Base-by-base conservation (phyloP, 1,140 invertebrate genomes). In the Listronotus bonariensis region DNA sequence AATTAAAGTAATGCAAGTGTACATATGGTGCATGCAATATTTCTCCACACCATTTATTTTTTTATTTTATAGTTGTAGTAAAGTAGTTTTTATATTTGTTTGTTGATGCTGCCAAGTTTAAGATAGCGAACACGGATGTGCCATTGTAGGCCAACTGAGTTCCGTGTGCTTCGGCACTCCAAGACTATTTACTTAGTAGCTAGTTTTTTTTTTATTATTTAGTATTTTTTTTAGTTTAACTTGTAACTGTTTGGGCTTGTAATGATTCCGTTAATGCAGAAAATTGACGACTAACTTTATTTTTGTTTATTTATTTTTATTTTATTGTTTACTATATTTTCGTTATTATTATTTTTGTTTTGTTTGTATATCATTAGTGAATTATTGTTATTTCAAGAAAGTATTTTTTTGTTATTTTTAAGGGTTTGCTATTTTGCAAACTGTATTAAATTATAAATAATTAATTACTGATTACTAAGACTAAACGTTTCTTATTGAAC, bases 31-130 rank as follows among this genome's bases (percentile, higher is more conserved):
- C 77, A 77, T 78, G 76, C 76, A 76, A 76, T 74, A 77, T 69
- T 59, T 69, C 60, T 68, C 48, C 66, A 46, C 71, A 69, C 72
- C 69, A 74, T 49, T 67, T 68, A 46, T 68, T 72, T 61, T 63
- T 71, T 72, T 73, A 74, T 73, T 74, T 73, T 70, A 77, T 76
- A 77, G 72, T 76, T 77, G 76, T 78, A 69, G 73, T 76, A 73
- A 69, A 74, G 71, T 76, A 70, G 68, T 67, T 61, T 63, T 76
- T 77, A 76, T 77, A 74, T 76, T 75, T 77, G 71, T 74, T 77
- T 78, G 75, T 77, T 78, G 73, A 77, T 77, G 77, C 77, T 79
- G 77, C 77, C 77, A 72, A 78, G 74, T 78, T 76, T 79, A 79
- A 79, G 77, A 79, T 79, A 77, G 66, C 66, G 68, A 61, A 51